Evolutionary conservation across 1,140 invertebrate species (phyloP), one percentile per base, ranked within the genome.

Genomic region (Conus ventricosus): DNA sequence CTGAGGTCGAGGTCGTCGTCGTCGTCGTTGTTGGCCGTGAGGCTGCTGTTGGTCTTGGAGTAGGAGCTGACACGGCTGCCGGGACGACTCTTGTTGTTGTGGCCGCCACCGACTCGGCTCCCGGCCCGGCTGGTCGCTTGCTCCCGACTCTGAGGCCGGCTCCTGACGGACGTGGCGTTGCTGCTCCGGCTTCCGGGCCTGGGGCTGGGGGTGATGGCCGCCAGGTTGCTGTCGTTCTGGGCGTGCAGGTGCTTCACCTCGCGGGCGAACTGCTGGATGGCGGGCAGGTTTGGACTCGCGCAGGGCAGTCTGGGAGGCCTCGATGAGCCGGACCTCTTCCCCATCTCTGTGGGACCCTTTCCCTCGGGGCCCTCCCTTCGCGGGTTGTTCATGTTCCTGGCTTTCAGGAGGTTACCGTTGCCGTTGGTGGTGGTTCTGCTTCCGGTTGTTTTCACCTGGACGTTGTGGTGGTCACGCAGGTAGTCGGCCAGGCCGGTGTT

Each of bases 251-350:
- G 23, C 75, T 78, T 75, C 71, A 80, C 57, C 5, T 87, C 85
- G 11, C 55, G 71, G 4, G 71, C 85, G 85, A 87, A 87, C 7
- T 67, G 60, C 20, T 27, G 23, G 23, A 87, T 67, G 71, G 54
- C 20, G 17, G 85, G 51, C 20, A 87, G 85, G 85, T 87, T 87
- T 87, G 53, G 85, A 87, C 20, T 87, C 85, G n/a, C 75, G 13
- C 27, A 55, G 23, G 15, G 82, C 82, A 8, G 27, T 10, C 51
- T 54, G 80, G 51, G 13, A 15, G 51, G 53, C 17, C 11, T 55
- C 84, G 7, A 54, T 8, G 2, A 53, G 53, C 3, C 11, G 76
- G 53, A 87, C 57, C 85, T 87, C 71, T 3, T 53, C 71, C 39
- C 75, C 85, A 17, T 51, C 63, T 23, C 80, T 53, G 53, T 53